Base-by-base conservation (phyloP, 2,888 invertebrate genomes). In the Hydrotaea cyrtoneurina region DNA sequence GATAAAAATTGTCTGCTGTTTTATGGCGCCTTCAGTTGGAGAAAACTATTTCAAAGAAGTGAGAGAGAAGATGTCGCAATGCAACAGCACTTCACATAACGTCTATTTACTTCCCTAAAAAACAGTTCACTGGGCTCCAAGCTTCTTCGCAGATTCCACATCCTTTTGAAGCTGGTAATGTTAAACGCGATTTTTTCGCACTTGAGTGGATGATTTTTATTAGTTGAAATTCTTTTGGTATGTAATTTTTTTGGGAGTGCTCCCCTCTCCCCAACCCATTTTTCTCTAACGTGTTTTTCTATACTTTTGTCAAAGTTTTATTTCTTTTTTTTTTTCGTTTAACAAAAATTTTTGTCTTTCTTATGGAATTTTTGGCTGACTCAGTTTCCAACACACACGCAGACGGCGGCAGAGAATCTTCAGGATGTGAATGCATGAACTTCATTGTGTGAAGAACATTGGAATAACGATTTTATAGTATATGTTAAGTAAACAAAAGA, bases 151-250 rank as follows among this genome's bases (percentile, higher is more conserved):
- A 50, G 50, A 50, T 15, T 13, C 50, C 15, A 50, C 50, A 15
- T 50, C 50, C n/a, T n/a, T 50, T 66, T 39, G 19, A n/a, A 19
- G 78, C 50, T 66, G 89, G 90, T 90, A 90, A 90, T 91, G 89
- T 90, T 91, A 89, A 90, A 89, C 91, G 91, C 90, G 91, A 91
- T 91, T 91, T 91, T 92, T 91, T 92, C 91, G 90, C 92, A 92
- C 92, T 91, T 91, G 92, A 91, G 90, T 91, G 92, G 88, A 88
- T 91, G 90, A 91, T 92, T 91, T 92, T 91, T 91, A 91, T 91
- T 91, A 91, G 92, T 91, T 90, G 90, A 91, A 85, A 92, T 91
- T 91, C 91, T 91, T 91, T 90, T 89, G 89, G 90, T 89, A 89
- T 87, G 84, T 64, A 64, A 64, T 79, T 76, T 74, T 59, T 66